A percentile compares a stretch with the other conserved stretches of the same genome.
phyloP scores from a whole-genome alignment of 2,797 vertebrate genomes.

The Agapornis canus region DNA sequence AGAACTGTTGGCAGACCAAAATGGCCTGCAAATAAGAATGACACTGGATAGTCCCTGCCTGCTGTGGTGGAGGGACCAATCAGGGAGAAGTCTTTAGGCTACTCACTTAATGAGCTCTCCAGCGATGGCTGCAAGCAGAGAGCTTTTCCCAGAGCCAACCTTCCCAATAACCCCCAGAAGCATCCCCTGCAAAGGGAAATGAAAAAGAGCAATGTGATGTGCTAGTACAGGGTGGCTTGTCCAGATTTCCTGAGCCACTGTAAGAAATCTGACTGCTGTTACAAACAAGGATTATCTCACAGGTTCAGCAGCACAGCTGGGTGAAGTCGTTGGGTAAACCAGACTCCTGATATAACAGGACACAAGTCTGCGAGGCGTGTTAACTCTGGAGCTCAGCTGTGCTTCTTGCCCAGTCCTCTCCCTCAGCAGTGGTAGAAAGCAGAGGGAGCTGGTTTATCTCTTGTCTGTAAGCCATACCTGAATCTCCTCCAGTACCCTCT shows the following conservation, averaged over 20 bases:
- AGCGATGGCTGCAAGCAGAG: constrained; percentile 88
- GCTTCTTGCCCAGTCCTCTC: neutral
- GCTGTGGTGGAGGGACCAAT: fast-evolving
- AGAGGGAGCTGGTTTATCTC: neutral
- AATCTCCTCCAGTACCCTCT: neutral
- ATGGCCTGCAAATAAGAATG: neutral
- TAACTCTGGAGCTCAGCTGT: neutral
- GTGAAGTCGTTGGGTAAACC: neutral
- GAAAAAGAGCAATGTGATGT: neutral
- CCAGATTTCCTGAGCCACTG: neutral
- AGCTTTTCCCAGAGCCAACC: constrained; percentile 95
- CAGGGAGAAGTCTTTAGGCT: neutral
- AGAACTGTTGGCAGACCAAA: neutral
- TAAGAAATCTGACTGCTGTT: neutral
- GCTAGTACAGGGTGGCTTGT: neutral
- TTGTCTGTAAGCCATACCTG: neutral
- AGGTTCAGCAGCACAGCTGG: neutral
- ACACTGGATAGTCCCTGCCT: neutral
- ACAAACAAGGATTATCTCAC: neutral
- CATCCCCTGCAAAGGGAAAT: constrained; percentile 80
- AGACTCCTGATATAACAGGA: neutral
- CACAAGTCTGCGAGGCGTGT: neutral
- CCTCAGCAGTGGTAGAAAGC: neutral
- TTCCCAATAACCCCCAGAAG: constrained; percentile 92
- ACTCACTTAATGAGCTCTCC: constrained; percentile 92